Evolutionary conservation across 1,140 invertebrate genomes (phyloP).

Genomic region (Drosophila funebris): DNA sequence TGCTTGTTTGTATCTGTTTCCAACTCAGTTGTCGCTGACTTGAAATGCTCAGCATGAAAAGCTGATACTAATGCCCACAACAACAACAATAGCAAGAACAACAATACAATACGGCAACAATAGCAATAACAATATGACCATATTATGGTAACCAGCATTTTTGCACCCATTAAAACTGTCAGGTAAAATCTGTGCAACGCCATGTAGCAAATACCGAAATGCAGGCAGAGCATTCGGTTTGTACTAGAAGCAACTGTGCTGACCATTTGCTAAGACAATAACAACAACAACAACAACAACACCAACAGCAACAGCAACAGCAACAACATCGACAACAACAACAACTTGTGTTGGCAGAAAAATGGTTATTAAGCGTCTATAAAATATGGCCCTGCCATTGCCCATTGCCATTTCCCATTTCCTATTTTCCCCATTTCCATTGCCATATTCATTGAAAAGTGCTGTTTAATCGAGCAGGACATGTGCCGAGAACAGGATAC

Average conservation of each 20-base stretch:
- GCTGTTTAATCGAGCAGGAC: slow-evolving; percentile 60
- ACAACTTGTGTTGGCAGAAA: slow-evolving; percentile 4
- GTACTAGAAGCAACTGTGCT: too few relatives aligned
- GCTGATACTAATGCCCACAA: slow-evolving; percentile 8
- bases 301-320: not conserved
- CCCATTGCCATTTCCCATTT: not conserved
- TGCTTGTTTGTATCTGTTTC: slow-evolving; percentile 4
- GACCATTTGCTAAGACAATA: not conserved
- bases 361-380: slow-evolving; percentile 15
- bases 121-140: slow-evolving; percentile 42
- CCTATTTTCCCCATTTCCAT: not conserved
- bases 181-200: slow-evolving; percentile 35
- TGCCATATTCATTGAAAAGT: slow-evolving; percentile 38
- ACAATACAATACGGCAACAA: too few relatives aligned
- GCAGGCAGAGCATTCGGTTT: not conserved
- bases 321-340: not conserved
- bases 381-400: slow-evolving; percentile 9
- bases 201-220: slow-evolving; percentile 14
- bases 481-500: slow-evolving; percentile 12
- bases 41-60: slow-evolving; percentile 7
- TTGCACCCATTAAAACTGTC: slow-evolving; percentile 69
- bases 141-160: slow-evolving; percentile 59
- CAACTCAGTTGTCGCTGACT: slow-evolving; percentile 12
- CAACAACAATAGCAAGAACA: not conserved
- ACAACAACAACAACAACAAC: slow-evolving; percentile 1